Evolutionary conservation across 2,888 invertebrate genomes (phyloP).

Genomic region (Nasonovia ribisnigri): DNA sequence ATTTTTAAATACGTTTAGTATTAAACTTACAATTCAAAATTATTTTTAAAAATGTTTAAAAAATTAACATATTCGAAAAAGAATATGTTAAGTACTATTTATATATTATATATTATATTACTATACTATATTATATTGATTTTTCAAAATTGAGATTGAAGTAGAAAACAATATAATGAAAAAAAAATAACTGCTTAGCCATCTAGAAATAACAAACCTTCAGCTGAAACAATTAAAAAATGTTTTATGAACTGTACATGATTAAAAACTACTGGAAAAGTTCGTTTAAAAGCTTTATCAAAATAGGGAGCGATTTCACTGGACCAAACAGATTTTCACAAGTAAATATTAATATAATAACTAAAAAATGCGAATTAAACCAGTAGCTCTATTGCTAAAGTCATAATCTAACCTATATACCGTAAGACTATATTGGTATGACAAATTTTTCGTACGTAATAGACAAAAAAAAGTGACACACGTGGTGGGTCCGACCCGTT

Average conservation of each 20-base stretch:
- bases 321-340: background rate
- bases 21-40: background rate
- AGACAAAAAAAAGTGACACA: background rate
- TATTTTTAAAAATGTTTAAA: background rate
- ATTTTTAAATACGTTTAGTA: background rate
- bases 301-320: background rate
- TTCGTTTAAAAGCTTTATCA: background rate
- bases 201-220: background rate
- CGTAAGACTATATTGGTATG: background rate
- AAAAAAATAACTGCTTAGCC: background rate
- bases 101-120: too few species aligned
- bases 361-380: background rate
- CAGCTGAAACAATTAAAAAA: background rate
- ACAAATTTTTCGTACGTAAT: background rate
- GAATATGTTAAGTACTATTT: background rate
- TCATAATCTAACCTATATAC: background rate
- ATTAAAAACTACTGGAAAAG: background rate
- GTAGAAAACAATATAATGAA: background rate
- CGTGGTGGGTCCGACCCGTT: background rate
- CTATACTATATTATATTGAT: background rate
- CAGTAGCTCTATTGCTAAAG: background rate
- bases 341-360: background rate
- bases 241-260: background rate
- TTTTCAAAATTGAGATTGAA: background rate
- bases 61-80: background rate